Conservation (phyloP, 2,888 invertebrate genomes). For the Phytoseiulus persimilis region DNA sequence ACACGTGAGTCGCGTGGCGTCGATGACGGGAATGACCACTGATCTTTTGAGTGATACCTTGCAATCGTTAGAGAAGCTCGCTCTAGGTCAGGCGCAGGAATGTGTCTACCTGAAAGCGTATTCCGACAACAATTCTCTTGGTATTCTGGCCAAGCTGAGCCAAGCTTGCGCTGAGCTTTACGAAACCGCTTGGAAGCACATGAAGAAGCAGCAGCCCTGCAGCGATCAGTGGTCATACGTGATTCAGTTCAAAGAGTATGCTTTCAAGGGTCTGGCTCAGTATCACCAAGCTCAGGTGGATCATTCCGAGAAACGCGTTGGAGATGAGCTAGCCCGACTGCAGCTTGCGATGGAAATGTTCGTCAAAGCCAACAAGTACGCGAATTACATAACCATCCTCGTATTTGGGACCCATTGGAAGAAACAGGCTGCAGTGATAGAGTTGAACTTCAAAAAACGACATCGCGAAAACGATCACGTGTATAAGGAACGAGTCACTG, state of each 20-base stretch:
- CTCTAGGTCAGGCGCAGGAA: background rate
- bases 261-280: background rate
- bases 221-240: conserved; percentile 19
- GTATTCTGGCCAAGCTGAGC: background rate
- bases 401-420: conserved; percentile 17
- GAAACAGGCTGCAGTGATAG: background rate
- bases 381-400: background rate
- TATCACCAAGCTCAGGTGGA: conserved; percentile 14
- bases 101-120: background rate
- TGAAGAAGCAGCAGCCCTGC: conserved; percentile 25
- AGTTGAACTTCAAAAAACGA: background rate
- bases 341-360: conserved; percentile 12
- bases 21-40: background rate
- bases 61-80: conserved; percentile 17
- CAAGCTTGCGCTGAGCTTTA: background rate
- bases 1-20: conserved; percentile 13
- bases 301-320: background rate
- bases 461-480: conserved; percentile 23
- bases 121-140: background rate
- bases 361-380: conserved; percentile 11
- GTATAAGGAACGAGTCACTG: conserved; percentile 18
- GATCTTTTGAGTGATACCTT: background rate
- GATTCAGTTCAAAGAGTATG: conserved; percentile 19
- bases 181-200: conserved; percentile 27
- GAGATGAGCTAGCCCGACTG: conserved; percentile 16